Evolutionary conservation across 1,140 invertebrate genomes (phyloP), one percentile per base, ranked within the genome.

Genomic region (Saccostrea cuccullata): DNA sequence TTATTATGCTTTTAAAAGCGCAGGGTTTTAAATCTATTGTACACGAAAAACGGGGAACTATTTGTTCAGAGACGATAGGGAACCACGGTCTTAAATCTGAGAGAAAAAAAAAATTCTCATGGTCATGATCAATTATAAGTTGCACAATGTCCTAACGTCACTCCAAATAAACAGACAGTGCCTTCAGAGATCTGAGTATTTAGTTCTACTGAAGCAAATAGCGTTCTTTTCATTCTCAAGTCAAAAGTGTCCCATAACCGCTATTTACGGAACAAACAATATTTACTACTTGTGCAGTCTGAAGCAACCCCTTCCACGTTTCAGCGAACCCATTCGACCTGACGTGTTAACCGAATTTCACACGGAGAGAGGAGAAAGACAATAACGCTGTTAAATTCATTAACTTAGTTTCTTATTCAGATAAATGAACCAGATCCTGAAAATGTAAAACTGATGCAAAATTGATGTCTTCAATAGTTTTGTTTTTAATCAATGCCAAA

Each of bases 1-100:
- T 77, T 30, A 77, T 77, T 30, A 77, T 77, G 70, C 70, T 77
- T 77, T 77, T 77, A 77, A 77, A 77, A 30, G 26, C 23, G 70
- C 70, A 30, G 70, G 70, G 26, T 77, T 77, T 77, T 77, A 77
- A 77, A 77, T 36, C 36, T 15, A 77, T 77, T 77, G 70, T 77
- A 77, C 47, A 77, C 70, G 23, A 30, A 77, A 77, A 77, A 77
- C 15, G 70, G 70, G 70, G 70, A 36, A 30, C 70, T 77, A 30
- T 26, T 73, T 77, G 70, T 30, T 77, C 70, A 77, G 15, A 26
- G 70, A 11, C 30, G 70, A 77, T 77, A 77, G 26, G 70, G 26
- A 77, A 77, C 70, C 30, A 30, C 70, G 26, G 70, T 30, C 70
- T 77, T 77, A 36, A 36, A 77, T 30, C 70, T 77, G 11, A 67